Evolutionary conservation across 2,113 vertebrate genomes (phyloP).

Genomic region (Bostrychus sinensis): DNA sequence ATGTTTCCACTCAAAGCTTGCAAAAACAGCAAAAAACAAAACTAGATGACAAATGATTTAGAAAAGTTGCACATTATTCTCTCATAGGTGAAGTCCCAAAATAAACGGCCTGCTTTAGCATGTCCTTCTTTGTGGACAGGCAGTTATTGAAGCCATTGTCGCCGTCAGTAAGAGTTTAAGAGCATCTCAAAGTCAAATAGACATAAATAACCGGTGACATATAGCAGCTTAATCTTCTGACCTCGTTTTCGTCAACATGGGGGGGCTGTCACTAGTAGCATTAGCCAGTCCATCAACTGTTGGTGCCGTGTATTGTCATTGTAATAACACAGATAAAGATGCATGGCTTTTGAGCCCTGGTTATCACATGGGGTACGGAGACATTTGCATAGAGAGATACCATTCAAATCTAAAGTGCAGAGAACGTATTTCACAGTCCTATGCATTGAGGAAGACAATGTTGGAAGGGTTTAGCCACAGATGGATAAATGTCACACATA

Average conservation of each 20-base stretch:
- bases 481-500: neutral
- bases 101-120: neutral
- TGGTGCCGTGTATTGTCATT: too few relatives aligned
- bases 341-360: conserved; percentile 9
- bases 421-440: neutral
- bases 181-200: conserved; percentile 30
- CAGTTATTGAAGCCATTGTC: neutral
- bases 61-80: neutral
- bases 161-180: conserved; percentile 12
- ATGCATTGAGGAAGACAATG: neutral
- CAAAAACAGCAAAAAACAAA: neutral
- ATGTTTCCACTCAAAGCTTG: neutral
- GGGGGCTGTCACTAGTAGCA: too few relatives aligned
- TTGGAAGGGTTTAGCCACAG: too few relatives aligned
- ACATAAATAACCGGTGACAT: conserved; percentile 34
- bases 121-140: neutral
- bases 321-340: conserved; percentile 33
- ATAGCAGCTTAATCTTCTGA: conserved; percentile 20
- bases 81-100: neutral
- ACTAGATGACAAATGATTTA: neutral
- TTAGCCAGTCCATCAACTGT: too few relatives aligned
- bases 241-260: conserved; percentile 17
- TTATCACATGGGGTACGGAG: neutral
- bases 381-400: neutral
- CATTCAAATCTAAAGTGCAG: neutral